phyloP scores from a whole-genome alignment of 2,888 invertebrate genomes.

The Gandaritis pyraliata region DNA sequence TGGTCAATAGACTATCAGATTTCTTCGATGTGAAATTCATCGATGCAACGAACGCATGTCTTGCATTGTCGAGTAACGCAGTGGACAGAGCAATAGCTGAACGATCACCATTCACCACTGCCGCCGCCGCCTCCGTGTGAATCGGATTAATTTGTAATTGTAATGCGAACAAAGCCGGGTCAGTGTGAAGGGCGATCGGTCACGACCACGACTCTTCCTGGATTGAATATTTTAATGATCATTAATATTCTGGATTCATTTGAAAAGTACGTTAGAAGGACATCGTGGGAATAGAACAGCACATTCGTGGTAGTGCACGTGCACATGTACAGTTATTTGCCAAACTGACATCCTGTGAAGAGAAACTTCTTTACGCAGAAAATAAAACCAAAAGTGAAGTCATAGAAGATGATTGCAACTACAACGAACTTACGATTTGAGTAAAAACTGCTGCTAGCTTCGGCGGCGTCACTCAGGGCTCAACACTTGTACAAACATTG shows the following conservation, averaged over 20 bases:
- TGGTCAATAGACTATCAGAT: slow-evolving; percentile 75
- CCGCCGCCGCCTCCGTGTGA: too few species aligned
- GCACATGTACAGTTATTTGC: too few species aligned
- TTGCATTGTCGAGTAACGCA: slow-evolving; percentile 61
- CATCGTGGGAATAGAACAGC: slow-evolving; percentile 16
- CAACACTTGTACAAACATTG: neutral
- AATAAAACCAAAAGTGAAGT: too few species aligned
- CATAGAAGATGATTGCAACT: too few species aligned
- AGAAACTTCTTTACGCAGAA: neutral
- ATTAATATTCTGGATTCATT: slow-evolving; percentile 26
- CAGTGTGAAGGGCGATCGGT: slow-evolving; percentile 62
- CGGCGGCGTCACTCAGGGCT: neutral
- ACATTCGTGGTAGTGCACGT: neutral
- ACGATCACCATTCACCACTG: slow-evolving; percentile 67
- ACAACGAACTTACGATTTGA: too few species aligned
- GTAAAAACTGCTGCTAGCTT: too few species aligned
- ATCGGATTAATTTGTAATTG: slow-evolving; percentile 74
- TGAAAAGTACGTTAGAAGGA: slow-evolving; percentile 18
- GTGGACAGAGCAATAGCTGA: slow-evolving; percentile 58
- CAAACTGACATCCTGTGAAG: neutral
- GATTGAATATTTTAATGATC: slow-evolving; percentile 25
- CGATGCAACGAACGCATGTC: slow-evolving; percentile 54
- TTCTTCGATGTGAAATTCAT: slow-evolving; percentile 76
- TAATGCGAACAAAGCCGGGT: slow-evolving; percentile 69
- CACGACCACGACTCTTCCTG: slow-evolving; percentile 48